Evolutionary conservation across 2,888 invertebrate species (phyloP).

Genomic region (Acrobasis consociella): DNA sequence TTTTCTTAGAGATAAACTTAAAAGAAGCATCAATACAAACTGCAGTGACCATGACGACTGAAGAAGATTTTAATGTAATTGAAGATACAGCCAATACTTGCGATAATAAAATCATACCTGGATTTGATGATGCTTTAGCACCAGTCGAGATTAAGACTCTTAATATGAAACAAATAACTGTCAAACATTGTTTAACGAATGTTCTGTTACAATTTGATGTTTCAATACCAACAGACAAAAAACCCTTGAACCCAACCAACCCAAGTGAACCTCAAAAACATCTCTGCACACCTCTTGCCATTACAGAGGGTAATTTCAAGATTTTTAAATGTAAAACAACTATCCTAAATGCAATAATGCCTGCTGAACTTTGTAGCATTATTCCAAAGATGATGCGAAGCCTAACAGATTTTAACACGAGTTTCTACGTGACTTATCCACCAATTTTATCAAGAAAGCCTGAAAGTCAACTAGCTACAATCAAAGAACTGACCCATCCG

Average conservation of each 20-base stretch:
- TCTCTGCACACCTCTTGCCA: conserved; percentile 46
- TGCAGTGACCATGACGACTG: conserved; percentile 22
- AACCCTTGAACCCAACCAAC: conserved; percentile 25
- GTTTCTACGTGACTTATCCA: conserved; percentile 27
- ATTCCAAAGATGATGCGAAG: conserved; percentile 59
- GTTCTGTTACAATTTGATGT: conserved; percentile 66
- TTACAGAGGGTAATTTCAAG: conserved; percentile 48
- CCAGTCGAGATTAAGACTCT: conserved; percentile 55
- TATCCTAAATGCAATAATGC: conserved; percentile 62
- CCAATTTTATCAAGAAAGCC: conserved; percentile 35
- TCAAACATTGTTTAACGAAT: conserved; percentile 63
- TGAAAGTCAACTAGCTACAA: conserved; percentile 43
- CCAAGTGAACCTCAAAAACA: conserved; percentile 36
- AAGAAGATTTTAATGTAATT: conserved; percentile 6
- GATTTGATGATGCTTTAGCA: conserved; percentile 52
- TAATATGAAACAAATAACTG: conserved; percentile 54
- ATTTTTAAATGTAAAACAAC: conserved; percentile 63
- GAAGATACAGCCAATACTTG: conserved; percentile 31
- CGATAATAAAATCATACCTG: conserved; percentile 44
- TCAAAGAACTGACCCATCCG: conserved; percentile 40
- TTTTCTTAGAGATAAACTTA: conserved; percentile 32
- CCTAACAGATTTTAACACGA: conserved; percentile 41
- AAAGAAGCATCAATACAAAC: conserved; percentile 53
- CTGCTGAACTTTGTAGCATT: conserved; percentile 68
- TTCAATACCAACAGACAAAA: conserved; percentile 40